Base-by-base conservation (phyloP, 2,113 vertebrate genomes). In the Glaucidium brasilianum region DNA sequence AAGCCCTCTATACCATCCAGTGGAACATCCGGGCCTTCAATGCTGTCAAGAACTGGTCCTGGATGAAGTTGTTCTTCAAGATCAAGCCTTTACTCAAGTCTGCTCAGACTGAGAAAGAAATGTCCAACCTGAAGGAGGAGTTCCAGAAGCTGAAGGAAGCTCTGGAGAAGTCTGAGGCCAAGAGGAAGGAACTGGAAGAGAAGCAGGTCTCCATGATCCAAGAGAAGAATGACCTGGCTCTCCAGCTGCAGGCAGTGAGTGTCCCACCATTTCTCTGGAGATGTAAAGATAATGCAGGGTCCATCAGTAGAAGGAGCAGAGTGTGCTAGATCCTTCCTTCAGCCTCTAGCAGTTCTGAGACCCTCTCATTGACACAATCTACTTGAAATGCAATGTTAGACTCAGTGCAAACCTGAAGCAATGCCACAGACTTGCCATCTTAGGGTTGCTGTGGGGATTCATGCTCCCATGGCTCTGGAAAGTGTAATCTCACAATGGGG, bases 61-160 rank as follows among this genome's bases (percentile, higher is more conserved):
- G 99, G 99, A 99, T 99, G 99, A 99, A 99, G 91, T 98, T 99
- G 35, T 99, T 99, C 97, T 99, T 99, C 95, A 99, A 99, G 97
- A 99, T 99, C 97, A 99, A 99, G 86, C 99, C 99, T 4, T 95
- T 99, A 34, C 97, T 99, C 91, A 99, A 98, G 94, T 99, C 99
- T 3, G 99, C 99, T 1, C 98, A 99, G 97, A 99, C 98, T 0
- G 99, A 99, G 95, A 99, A 99, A 90, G 99, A 99, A 97, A 97
- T 99, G 98, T 96, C 97, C 0, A 96, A 81, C 67, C 97, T 99
- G 81, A 99, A 99, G 95, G 99, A 99, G 32, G 99, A 99, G 96
- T 96, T 99, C 69, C 97, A 98, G 93, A 98, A 98, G 72, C 96
- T 99, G 68, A 99, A 99, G 73, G 99, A 99, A 75, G 98, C 99